Evolutionary conservation across 2,888 invertebrate genomes (phyloP).

Genomic region (Stegophylla sp.): DNA sequence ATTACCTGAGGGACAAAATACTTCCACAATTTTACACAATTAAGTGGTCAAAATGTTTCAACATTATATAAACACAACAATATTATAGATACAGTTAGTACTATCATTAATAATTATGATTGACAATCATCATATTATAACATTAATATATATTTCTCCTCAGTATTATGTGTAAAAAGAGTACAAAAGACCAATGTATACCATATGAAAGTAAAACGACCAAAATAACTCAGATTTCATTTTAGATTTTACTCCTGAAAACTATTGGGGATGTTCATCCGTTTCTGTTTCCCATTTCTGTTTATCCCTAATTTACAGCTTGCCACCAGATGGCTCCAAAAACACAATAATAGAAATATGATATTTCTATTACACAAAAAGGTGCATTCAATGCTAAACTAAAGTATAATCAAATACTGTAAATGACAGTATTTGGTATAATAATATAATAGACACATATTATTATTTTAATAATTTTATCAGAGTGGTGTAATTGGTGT

Average conservation of each 20-base stretch:
- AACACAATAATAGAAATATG: slow-evolving; percentile 18
- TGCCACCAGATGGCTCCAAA: slow-evolving; percentile 27
- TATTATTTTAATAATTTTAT: not conserved
- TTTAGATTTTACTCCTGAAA: slow-evolving; percentile 29
- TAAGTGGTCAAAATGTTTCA: too few relatives aligned
- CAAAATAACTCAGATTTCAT: slow-evolving; percentile 19
- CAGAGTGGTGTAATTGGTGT: not conserved
- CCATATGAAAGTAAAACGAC: not conserved
- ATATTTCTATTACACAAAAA: slow-evolving; percentile 34
- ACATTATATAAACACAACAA: too few relatives aligned
- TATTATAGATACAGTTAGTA: too few relatives aligned
- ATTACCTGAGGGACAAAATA: too few relatives aligned
- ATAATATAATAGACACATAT: not conserved
- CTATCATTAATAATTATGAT: too few relatives aligned
- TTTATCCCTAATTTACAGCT: not conserved
- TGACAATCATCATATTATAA: too few relatives aligned
- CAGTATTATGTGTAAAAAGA: too few relatives aligned
- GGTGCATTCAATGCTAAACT: not conserved
- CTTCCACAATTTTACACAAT: too few relatives aligned
- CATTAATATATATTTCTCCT: too few relatives aligned
- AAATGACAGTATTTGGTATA: slow-evolving; percentile 2
- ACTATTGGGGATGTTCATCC: slow-evolving; percentile 41
- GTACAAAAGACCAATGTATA: not conserved
- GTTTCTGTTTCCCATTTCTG: slow-evolving; percentile 44
- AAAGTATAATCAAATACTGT: slow-evolving; percentile 1